Evolutionary conservation across 2,797 vertebrate genomes (phyloP).

Genomic region (Prionace glauca): DNA sequence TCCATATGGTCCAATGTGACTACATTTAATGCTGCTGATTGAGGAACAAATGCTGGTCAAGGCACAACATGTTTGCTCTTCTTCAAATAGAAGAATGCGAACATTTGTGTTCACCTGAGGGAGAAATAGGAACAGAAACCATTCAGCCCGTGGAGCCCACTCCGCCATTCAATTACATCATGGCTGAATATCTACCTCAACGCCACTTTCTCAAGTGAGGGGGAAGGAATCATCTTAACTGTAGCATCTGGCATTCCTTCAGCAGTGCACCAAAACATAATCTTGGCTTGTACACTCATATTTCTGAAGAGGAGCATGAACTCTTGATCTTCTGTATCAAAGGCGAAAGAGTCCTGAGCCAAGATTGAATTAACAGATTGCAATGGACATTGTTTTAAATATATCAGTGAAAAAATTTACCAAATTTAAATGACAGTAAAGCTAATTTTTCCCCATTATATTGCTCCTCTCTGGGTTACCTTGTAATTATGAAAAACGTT

Average conservation of each 20-base stretch:
- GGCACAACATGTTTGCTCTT: too few species aligned
- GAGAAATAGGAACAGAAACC: too few species aligned
- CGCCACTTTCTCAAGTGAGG: too few species aligned
- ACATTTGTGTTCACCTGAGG: neutral
- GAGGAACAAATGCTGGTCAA: neutral
- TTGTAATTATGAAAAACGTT: neutral
- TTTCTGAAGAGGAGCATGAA: neutral
- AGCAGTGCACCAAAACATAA: neutral
- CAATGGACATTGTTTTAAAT: neutral
- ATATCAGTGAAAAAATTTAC: neutral
- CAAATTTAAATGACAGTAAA: neutral
- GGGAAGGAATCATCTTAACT: neutral
- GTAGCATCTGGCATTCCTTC: neutral
- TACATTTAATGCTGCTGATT: neutral
- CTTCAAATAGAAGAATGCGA: neutral
- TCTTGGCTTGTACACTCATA: neutral
- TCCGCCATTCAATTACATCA: too few species aligned
- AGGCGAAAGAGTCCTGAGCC: too few species aligned
- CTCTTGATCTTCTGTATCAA: neutral
- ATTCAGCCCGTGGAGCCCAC: too few species aligned
- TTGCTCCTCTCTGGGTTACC: neutral
- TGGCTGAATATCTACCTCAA: too few species aligned
- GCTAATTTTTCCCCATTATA: neutral
- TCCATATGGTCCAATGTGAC: neutral
- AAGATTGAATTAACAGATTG: neutral